Base-by-base conservation (phyloP, 2,888 invertebrate genomes). In the Dryadula phaetusa region DNA sequence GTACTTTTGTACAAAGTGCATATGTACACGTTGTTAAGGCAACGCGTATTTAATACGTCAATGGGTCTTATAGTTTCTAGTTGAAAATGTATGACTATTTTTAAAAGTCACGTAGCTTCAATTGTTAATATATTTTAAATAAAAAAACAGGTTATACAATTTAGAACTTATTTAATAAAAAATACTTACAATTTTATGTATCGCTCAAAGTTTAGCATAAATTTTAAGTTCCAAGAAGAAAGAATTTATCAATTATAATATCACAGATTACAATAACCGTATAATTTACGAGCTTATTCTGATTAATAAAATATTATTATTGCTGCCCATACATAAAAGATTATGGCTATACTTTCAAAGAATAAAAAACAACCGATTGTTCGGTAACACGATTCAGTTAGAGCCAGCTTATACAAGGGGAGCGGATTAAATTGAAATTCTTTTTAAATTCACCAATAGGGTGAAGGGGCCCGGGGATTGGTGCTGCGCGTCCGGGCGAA, bases 401-500 rank as follows among this genome's bases (percentile, higher is more conserved):
- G 74, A 76, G 77, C 79, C 86, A 80, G 82, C 76, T 82, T 70
- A 80, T 81, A 79, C 79, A 86, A 85, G 88, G 90, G 90, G 90
- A 91, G 83, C 82, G 80, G 84, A 88, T 90, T 86, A 87, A 89
- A 89, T 88, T 87, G 84, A 85, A 91, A 88, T 91, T 88, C 88
- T 86, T 85, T 90, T 90, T 82, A 87, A 90, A 91, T 89, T 88
- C 87, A 88, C 91, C 90, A 89, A 91, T 90, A 83, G 80, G 85
- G 88, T 86, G 87, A 88, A 83, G 88, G 88, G 83, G 82, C 75
- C 77, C 77, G 79, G 74, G 87, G 90, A 91, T 92, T 91, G 92
- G 92, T 82, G 83, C 82, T 70, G 81, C 77, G 82, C 85, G 85
- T 82, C 83, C 86, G 83, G 84, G 85, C 84, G 77, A 82, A 87